Evolutionary conservation across 2,888 invertebrate species (phyloP), one percentile per base, ranked within the genome.

Genomic region (Drosophila demipolita): DNA sequence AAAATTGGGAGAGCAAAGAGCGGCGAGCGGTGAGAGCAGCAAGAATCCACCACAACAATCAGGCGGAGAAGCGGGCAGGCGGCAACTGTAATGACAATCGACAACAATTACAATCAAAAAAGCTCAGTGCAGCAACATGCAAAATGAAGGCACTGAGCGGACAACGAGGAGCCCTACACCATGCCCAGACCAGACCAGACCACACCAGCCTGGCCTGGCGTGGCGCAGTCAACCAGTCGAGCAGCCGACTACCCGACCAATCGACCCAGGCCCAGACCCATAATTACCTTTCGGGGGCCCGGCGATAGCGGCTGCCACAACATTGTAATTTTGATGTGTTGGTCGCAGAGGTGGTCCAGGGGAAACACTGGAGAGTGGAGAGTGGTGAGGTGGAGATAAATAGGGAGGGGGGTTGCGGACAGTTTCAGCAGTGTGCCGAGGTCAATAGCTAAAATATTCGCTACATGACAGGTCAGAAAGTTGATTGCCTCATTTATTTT

Each of bases 81-180:
- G 75, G 80, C 80, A 85, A 82, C 78, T 73, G 90, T 90, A 90
- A 90, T 86, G 85, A 88, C 85, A 86, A 86, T 86, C 89, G 90
- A 86, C 90, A 86, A 86, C 90, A 86, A 86, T 86, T 86, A 86
- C 90, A 88, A 90, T 86, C 90, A 85, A 83, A 85, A 85, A 87
- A 89, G 87, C 84, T 68, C 66, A 73, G 64, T 67, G 67, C 66
- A 65, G 72, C 66, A 67, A 80, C 73, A 80, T 80, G 80, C 80
- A 77, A 85, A 84, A 82, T 84, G 76, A 71, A 81, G 66, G 72
- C 67, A 71, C 67, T 65, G 67, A 77, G 36, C 52, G 52, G 45
- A 72, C 35, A 57, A 17, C 35, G 23, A 36, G 23, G 17, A 17
- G 9, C 6, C 23, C 20, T 23, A 8, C 17, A 20, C 38, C 26